phyloP scores from a whole-genome alignment of 2,888 invertebrate species.

The Drosophila kambysellisi region DNA sequence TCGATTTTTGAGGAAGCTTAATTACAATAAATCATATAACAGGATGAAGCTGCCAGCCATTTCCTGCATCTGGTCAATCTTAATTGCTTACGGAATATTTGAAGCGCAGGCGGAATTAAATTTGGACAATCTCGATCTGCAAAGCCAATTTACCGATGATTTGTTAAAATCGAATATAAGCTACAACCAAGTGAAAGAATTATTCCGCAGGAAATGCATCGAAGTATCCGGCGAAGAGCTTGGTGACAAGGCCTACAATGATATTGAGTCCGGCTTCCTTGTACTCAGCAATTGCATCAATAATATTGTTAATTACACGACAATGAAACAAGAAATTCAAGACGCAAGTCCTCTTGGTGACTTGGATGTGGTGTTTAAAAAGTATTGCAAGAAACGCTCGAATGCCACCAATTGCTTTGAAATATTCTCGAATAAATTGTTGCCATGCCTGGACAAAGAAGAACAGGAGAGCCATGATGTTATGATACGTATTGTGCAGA shows the following conservation, averaged over 20 bases:
- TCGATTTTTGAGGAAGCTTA: slow-evolving; percentile 14
- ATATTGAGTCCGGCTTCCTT: slow-evolving; percentile 85
- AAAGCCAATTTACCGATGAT: slow-evolving; percentile 74
- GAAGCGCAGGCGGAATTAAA: slow-evolving; percentile 37
- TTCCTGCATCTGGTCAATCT: slow-evolving; percentile 28
- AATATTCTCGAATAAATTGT: slow-evolving; percentile 86
- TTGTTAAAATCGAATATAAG: slow-evolving; percentile 75
- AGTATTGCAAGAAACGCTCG: slow-evolving; percentile 88
- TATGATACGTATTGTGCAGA: slow-evolving; percentile 89
- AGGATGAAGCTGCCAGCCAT: slow-evolving; percentile 40
- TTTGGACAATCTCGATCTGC: slow-evolving; percentile 67
- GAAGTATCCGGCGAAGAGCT: slow-evolving; percentile 87
- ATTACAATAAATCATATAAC: slow-evolving; percentile 26
- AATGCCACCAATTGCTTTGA: slow-evolving; percentile 87
- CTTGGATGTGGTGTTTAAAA: slow-evolving; percentile 90
- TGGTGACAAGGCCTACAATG: slow-evolving; percentile 86
- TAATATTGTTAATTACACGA: slow-evolving; percentile 87
- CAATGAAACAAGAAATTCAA: slow-evolving; percentile 89
- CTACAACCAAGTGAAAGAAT: slow-evolving; percentile 86
- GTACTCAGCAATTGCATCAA: slow-evolving; percentile 87
- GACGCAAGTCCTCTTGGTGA: slow-evolving; percentile 89
- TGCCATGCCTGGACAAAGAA: slow-evolving; percentile 88
- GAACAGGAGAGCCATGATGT: slow-evolving; percentile 88
- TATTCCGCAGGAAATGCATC: slow-evolving; percentile 88
- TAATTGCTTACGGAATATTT: slow-evolving; percentile 18